Base-by-base conservation (phyloP, 2,113 vertebrate genomes). In the Andinoacara biseriatus region DNA sequence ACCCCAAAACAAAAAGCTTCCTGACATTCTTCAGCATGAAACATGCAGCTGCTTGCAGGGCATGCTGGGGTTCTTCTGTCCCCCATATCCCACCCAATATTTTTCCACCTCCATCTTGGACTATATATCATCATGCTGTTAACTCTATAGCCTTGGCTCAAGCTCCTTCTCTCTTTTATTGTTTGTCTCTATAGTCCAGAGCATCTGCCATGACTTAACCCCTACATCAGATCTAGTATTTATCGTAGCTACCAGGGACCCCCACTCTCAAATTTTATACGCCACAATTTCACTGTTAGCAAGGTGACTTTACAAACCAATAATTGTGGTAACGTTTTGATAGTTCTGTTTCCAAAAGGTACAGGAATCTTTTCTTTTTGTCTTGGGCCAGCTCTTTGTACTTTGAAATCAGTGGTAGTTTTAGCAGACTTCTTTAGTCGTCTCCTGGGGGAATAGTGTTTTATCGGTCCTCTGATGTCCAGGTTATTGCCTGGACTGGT, bases 41-140 rank as follows among this genome's bases (percentile, higher is more conserved):
- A 84, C 83, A 81, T 87, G 87, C 89, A 90, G 91, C 87, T 90
- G 86, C 80, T 91, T 91, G 86, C 75, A 81, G 78, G 79, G 33
- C 75, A 60, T 78, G 62, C 46, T 33, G 52, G 61, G 54, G 61
- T 63, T 58, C 78, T 59, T 75, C 18, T 81, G 59, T 67, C 74
- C 58, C 54, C 76, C 81, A 63, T 76, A 62, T 80, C 59, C 40
- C 52, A 86, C 38, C 74, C 24, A 49, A 2, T 76, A 72, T 11
- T 58, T 49, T 24, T 62, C 76, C 26, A 29, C 63, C 24, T 58
- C 43, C 13, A 29, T 58, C 54, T 79, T 61, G 17, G 31, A 18
- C 24, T 52, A 26, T 33, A 56, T 74, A 76, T 52, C 56, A 49
- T 78, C 72, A 58, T 75, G 24, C 29, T 17, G 0, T 72, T 35